Percentiles rank a stretch among this genome's conserved stretches.
Evolutionary conservation across 2,888 invertebrate genomes (phyloP).

Genomic region (Hemicrepidius hirtus): DNA sequence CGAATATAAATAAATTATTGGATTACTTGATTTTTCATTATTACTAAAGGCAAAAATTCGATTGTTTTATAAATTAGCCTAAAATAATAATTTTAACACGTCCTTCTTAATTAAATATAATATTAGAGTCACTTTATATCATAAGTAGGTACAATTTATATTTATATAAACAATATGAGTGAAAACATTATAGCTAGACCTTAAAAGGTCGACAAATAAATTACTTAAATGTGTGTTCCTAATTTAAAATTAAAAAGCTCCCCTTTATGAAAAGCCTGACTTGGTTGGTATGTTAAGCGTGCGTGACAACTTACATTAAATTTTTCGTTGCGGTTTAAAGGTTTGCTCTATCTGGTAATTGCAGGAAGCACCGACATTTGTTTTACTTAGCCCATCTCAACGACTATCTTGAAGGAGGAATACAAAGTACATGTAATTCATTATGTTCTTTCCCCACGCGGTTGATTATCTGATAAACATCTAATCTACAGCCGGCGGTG

Average conservation of each 20-base stretch:
- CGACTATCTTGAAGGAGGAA: constrained; percentile 49
- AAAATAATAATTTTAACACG: too few species aligned
- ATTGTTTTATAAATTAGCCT: too few species aligned
- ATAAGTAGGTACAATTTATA: too few species aligned
- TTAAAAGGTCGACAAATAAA: constrained; percentile 19
- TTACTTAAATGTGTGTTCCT: constrained; percentile 18
- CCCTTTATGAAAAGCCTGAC: constrained; percentile 19
- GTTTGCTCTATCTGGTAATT: constrained; percentile 55
- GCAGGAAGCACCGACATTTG: constrained; percentile 58
- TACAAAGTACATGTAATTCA: constrained; percentile 54
- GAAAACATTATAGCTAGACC: neutral
- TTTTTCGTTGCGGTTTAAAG: constrained; percentile 47
- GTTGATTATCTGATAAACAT: constrained; percentile 51
- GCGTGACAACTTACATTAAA: constrained; percentile 50
- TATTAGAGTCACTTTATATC: too few species aligned
- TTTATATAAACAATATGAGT: too few species aligned
- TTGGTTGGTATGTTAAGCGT: constrained; percentile 28
- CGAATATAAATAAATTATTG: too few species aligned
- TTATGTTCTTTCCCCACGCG: constrained; percentile 43
- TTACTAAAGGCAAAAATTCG: too few species aligned
- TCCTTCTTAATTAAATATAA: too few species aligned
- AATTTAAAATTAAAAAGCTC: constrained; percentile 31
- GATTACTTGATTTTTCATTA: too few species aligned
- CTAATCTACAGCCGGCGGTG: constrained; percentile 52
- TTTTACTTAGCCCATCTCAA: constrained; percentile 52